A percentile compares a stretch with the other conserved stretches of the same genome.
phyloP scores from a whole-genome alignment of 2,888 invertebrate species.

The Cosmopolites sordidus region DNA sequence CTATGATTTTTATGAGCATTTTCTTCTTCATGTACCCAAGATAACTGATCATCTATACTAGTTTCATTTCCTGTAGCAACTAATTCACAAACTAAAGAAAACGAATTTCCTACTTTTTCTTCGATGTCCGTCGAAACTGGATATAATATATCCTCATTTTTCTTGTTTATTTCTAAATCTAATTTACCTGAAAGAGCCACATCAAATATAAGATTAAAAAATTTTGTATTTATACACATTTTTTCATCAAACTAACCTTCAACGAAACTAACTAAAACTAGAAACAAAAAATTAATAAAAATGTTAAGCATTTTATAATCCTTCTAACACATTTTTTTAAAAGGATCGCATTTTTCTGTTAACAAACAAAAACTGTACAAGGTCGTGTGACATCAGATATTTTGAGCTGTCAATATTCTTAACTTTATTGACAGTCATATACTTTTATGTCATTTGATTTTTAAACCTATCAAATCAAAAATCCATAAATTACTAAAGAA shows the following conservation, averaged over 20 bases:
- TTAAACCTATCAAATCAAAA: no score
- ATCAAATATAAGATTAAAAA: background rate
- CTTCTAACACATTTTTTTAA: slow-evolving; percentile 6
- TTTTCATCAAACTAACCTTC: slow-evolving; percentile 29
- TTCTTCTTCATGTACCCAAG: slow-evolving; percentile 36
- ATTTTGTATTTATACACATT: background rate
- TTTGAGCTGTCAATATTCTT: no score
- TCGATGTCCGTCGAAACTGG: slow-evolving; percentile 38
- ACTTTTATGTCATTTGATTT: no score
- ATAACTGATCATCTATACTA: slow-evolving; percentile 40
- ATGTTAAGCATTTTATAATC: slow-evolving; percentile 13
- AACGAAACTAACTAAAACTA: slow-evolving; percentile 29
- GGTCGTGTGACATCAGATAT: slow-evolving; percentile 4
- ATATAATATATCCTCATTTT: slow-evolving; percentile 38
- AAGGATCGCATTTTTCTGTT: slow-evolving; percentile 7
- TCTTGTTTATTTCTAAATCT: slow-evolving; percentile 41
- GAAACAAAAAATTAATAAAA: slow-evolving; percentile 30
- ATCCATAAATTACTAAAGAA: no score
- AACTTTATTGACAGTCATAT: no score
- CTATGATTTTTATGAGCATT: slow-evolving; percentile 26
- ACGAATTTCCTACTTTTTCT: slow-evolving; percentile 41
- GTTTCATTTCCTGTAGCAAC: slow-evolving; percentile 35
- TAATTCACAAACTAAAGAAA: slow-evolving; percentile 44
- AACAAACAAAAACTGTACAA: slow-evolving; percentile 3
- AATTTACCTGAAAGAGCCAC: slow-evolving; percentile 34